Base-by-base conservation (phyloP, 2,113 vertebrate genomes). In the Clarias batrachus region DNA sequence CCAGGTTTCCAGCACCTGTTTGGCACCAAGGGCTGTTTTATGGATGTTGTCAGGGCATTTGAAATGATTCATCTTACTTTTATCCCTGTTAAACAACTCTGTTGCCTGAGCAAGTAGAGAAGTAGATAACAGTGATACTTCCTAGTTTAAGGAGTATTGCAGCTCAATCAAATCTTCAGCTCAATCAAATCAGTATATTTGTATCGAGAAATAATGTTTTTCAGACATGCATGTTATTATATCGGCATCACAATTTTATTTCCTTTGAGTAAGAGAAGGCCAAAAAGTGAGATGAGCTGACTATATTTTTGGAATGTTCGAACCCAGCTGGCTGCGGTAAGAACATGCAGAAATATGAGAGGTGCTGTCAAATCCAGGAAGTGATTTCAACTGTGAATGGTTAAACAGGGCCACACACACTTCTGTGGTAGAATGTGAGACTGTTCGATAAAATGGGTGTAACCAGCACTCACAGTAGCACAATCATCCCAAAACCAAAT, bases 11-110 rank as follows among this genome's bases (percentile, higher is more conserved):
- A 84, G 87, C 94, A 95, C 94, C 94, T 94, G 94, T 93, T 94
- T 92, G 92, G 93, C 93, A 94, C 93, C 92, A 94, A 94, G 92
- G 92, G 91, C 90, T 85, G 82, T 81, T 84, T 92, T 88, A 90
- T 90, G 92, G 90, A 90, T 90, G 91, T 91, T 92, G 92, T 93
- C 89, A 90, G 90, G 86, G 90, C 85, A 93, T 87, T 92, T 92
- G 92, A 92, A 94, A 89, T 93, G 91, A 91, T 94, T 93, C 88
- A 91, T 91, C 90, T 93, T 92, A 91, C 91, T 87, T 87, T 86
- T 30, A 88, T 91, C 60, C 91, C 89, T 91, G 71, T 66, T 85
- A 85, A 88, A 87, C 92, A 91, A 90, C 90, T 13, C 12, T 3
- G 27, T 57, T 92, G 87, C 86, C 86, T 81, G 80, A 87, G 91